Evolutionary conservation across 2,113 vertebrate genomes (phyloP).

Genomic region (Oreochromis aureus): DNA sequence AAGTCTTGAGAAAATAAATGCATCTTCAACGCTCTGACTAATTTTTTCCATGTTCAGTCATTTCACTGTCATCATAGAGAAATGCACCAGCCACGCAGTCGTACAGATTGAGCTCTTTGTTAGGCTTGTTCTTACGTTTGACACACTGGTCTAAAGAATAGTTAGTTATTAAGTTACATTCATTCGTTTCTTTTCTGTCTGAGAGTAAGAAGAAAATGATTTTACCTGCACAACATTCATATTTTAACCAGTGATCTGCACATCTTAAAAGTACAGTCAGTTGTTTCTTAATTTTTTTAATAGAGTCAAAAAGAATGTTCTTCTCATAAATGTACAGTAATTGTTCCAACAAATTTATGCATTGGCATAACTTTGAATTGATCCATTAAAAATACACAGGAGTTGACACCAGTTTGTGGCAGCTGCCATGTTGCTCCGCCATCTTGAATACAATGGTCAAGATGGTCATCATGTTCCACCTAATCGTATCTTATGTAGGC

Average conservation of each 20-base stretch:
- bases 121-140: neutral
- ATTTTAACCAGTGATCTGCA: rapidly evolving
- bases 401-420: neutral
- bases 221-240: rapidly evolving
- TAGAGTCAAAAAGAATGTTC: neutral
- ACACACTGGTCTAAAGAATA: neutral
- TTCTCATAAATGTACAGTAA: neutral
- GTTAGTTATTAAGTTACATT: neutral
- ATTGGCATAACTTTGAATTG: neutral
- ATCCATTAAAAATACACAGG: neutral
- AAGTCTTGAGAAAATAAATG: neutral
- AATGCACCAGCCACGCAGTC: neutral
- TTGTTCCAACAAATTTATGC: neutral
- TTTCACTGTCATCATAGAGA: neutral
- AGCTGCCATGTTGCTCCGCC: neutral
- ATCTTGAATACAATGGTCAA: neutral
- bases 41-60: neutral
- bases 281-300: neutral
- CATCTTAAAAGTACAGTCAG: neutral
- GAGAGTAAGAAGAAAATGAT: neutral
- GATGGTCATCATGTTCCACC: neutral
- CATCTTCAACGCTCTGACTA: neutral
- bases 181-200: neutral
- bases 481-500: neutral
- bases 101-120: neutral